phyloP scores from a whole-genome alignment of 2,888 invertebrate genomes.

The Pachliopta kotzebuea region DNA sequence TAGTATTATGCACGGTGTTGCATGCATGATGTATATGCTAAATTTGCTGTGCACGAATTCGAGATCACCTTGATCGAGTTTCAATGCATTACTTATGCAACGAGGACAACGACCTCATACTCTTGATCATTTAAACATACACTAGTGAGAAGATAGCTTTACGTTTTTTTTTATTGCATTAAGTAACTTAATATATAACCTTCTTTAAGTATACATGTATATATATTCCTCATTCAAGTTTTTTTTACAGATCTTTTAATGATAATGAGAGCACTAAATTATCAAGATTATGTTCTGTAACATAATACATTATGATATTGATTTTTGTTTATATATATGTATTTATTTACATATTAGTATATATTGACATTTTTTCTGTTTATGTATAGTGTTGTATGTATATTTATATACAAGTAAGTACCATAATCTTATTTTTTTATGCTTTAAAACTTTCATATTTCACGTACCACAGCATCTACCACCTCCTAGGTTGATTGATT shows the following conservation, averaged over 20 bases:
- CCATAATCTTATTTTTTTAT: no score
- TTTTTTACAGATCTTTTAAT: background rate
- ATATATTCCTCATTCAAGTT: background rate
- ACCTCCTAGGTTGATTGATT: no score
- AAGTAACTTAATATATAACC: background rate
- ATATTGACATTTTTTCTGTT: no score
- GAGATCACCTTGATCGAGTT: slow-evolving; percentile 70
- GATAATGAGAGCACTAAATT: background rate
- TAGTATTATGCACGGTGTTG: no score
- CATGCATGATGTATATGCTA: no score
- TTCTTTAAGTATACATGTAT: background rate
- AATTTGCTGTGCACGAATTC: slow-evolving; percentile 25
- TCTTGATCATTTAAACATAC: slow-evolving; percentile 12
- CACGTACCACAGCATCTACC: no score
- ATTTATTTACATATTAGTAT: no score
- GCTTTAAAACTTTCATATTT: no score
- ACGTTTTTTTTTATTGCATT: background rate
- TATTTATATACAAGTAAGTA: no score
- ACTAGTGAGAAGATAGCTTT: slow-evolving; percentile 12
- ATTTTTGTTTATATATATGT: no score
- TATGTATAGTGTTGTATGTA: no score
- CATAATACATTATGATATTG: background rate
- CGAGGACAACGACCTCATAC: slow-evolving; percentile 53
- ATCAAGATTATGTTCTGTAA: background rate
- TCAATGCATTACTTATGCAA: slow-evolving; percentile 69